Conservation (phyloP, 2,113 vertebrate genomes). For the Lucifuga dentata region DNA sequence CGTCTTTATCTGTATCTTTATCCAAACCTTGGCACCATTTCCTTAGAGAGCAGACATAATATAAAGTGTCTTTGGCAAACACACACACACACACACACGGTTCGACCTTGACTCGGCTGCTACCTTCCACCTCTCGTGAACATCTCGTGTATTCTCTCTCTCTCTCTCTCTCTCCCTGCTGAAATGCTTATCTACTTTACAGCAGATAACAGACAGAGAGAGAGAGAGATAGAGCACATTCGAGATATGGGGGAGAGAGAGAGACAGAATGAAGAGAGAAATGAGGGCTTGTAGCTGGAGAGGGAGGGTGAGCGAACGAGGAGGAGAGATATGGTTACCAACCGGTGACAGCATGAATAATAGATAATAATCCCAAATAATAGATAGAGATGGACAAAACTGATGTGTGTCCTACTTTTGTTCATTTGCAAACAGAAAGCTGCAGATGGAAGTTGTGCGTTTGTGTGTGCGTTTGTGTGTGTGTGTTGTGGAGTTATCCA, state of each 20-base stretch:
- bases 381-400: slow-evolving; percentile 37
- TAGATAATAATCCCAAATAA: slow-evolving; percentile 64
- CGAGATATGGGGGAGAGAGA: not conserved
- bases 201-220: slow-evolving; percentile 51
- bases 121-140: slow-evolving; percentile 65
- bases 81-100: slow-evolving; percentile 20
- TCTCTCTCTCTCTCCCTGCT: slow-evolving; percentile 36
- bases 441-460: slow-evolving; percentile 32
- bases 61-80: slow-evolving; percentile 3
- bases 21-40: slow-evolving; percentile 10
- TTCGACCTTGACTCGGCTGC: slow-evolving; percentile 73
- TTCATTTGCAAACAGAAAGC: slow-evolving; percentile 38
- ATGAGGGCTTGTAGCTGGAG: not conserved
- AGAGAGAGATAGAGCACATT: no score
- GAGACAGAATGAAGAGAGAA: not conserved
- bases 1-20: slow-evolving; percentile 8
- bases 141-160: slow-evolving; percentile 61
- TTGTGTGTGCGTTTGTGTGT: slow-evolving; percentile 3
- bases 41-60: slow-evolving; percentile 9
- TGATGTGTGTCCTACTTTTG: slow-evolving; percentile 53
- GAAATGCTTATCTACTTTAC: slow-evolving; percentile 73
- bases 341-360: slow-evolving; percentile 63
- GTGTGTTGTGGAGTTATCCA: no score
- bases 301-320: slow-evolving; percentile 21
- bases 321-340: no score